Evolutionary conservation across 2,113 vertebrate species (phyloP).

Genomic region (Eolophus roseicapilla): DNA sequence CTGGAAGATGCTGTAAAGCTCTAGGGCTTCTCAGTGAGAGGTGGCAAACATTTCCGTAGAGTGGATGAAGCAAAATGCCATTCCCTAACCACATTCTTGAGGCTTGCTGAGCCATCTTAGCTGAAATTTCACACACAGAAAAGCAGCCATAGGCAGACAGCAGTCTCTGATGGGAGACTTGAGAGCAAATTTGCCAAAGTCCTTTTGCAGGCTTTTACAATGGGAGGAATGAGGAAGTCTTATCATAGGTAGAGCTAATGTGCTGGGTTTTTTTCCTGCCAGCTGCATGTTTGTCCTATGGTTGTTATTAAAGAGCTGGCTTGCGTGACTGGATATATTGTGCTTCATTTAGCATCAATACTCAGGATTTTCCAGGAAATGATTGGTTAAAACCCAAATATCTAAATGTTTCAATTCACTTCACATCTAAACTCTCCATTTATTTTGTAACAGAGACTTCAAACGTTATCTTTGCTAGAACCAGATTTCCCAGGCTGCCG

Average conservation of each 20-base stretch:
- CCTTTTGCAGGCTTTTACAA: not conserved
- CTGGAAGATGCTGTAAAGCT: not conserved
- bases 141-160: not conserved
- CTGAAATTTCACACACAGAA: not conserved
- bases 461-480: not conserved
- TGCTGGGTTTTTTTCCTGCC: not conserved
- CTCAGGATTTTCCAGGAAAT: not conserved
- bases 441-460: not conserved
- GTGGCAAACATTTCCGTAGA: not conserved
- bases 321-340: not conserved
- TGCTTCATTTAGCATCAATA: not conserved
- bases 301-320: not conserved
- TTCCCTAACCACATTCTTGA: not conserved
- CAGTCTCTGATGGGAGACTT: not conserved
- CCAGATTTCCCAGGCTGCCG: not conserved
- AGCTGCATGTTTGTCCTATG: not conserved
- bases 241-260: not conserved
- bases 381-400: not conserved
- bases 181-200: not conserved
- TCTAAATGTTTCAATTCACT: not conserved
- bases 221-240: not conserved
- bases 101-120: not conserved
- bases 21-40: not conserved
- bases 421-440: not conserved
- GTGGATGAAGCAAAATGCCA: not conserved